Evolutionary conservation across 1,140 invertebrate species (phyloP), one percentile per base, ranked within the genome.

Genomic region (Trichomalopsis sarcophagae): DNA sequence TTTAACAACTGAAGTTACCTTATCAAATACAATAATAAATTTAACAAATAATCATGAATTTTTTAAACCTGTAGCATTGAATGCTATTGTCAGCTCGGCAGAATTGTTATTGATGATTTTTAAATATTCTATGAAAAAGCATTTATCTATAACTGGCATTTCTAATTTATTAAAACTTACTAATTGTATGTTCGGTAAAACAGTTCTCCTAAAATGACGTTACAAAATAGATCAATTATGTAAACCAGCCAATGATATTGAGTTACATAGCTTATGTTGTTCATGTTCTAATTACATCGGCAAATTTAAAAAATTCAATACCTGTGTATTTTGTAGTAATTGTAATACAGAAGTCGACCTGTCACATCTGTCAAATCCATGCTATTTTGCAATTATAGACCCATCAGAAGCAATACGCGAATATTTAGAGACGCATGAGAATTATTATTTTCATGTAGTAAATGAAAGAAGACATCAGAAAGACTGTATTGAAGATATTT

Each of bases 41-140:
- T n/a, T 62, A n/a, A 14, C 21, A 62, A 62, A 62, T 2, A n/a
- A 62, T 17, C 2, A 62, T 62, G 21, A n/a, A 17, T 62, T n/a
- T 17, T 62, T 62, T 62, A n/a, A 62, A 62, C 21, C 55, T 62
- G 21, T 62, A 62, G 55, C 55, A 62, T 17, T 62, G 21, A 62
- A 62, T 62, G 55, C 55, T 17, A n/a, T 0, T 17, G 21, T 62
- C 13, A 73, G 14, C 23, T 23, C 69, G n/a, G 69, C 69, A 62
- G 79, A 81, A 62, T 36, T 81, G 6, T 69, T 81, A 40, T 21
- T 81, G 7, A 81, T 81, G 66, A 47, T 71, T 73, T 23, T 73
- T 23, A 73, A 81, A 81, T 81, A 11, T 62, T 62, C 11, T 3
- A 5, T 30, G 40, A 11, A 40, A 40, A 40, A 40, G 5, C 36